Evolutionary conservation across 2,797 vertebrate genomes (phyloP).

Genomic region (Coreius guichenoti): DNA sequence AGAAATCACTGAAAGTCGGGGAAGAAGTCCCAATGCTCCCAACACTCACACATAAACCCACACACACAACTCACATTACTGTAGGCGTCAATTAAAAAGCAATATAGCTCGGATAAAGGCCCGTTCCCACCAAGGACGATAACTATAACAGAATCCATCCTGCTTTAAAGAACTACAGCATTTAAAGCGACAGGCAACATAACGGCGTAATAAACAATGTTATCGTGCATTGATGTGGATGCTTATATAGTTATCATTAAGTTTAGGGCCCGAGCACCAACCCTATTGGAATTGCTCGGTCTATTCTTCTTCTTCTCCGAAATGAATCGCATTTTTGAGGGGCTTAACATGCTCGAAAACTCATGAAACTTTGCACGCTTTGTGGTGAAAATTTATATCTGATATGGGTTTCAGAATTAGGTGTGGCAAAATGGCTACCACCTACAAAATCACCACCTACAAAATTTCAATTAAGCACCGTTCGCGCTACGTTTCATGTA

Average conservation of each 20-base stretch:
- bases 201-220: neutral
- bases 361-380: no score
- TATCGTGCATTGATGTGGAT: neutral
- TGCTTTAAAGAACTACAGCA: neutral
- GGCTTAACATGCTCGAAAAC: no score
- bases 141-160: neutral
- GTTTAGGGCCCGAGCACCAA: no score
- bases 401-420: no score
- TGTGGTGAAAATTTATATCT: no score
- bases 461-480: no score
- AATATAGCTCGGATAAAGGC: neutral
- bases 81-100: neutral
- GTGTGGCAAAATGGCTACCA: no score
- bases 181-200: neutral
- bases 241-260: neutral
- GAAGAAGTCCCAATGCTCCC: neutral
- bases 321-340: no score
- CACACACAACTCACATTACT: neutral
- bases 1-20: constrained; percentile 1
- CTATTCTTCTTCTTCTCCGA: no score
- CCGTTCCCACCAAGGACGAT: neutral
- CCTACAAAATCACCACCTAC: no score
- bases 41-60: neutral
- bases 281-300: no score
- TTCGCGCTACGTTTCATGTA: no score